Conservation (phyloP, 2,113 vertebrate species). For the Anolis carolinensis region DNA sequence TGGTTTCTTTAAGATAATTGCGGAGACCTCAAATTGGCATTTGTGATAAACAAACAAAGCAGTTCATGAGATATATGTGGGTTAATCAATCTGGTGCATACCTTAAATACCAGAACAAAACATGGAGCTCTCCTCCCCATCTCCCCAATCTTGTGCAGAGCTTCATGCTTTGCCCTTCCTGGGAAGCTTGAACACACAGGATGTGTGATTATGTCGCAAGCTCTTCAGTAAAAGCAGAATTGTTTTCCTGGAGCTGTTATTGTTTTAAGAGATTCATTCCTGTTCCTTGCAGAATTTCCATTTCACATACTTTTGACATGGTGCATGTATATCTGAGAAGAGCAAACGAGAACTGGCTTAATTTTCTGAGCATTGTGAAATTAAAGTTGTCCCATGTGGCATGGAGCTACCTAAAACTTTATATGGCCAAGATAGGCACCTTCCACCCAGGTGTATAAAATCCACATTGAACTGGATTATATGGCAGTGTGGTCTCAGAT, state of each 20-base stretch:
- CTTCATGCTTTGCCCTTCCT: neutral
- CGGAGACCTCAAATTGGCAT: conserved; percentile 3
- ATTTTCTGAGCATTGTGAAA: neutral
- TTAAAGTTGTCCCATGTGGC: neutral
- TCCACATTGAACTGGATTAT: no score
- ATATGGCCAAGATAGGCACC: no score
- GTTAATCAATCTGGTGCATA: neutral
- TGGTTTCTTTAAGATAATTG: conserved; percentile 15
- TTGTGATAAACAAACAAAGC: conserved; percentile 11
- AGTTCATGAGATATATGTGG: neutral
- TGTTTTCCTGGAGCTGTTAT: neutral
- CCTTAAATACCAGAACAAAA: neutral
- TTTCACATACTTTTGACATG: neutral
- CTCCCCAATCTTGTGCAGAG: no score
- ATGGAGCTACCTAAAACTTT: neutral
- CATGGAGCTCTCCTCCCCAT: no score
- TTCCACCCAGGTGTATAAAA: no score
- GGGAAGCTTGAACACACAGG: neutral
- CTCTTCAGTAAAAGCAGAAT: neutral
- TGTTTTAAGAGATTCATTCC: neutral
- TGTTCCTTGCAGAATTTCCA: neutral
- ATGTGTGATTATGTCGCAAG: no score
- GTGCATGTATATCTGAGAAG: neutral
- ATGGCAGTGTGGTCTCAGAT: no score
- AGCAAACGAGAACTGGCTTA: neutral